Base-by-base conservation (phyloP, 2,888 invertebrate species). In the Anorthoa munda region DNA sequence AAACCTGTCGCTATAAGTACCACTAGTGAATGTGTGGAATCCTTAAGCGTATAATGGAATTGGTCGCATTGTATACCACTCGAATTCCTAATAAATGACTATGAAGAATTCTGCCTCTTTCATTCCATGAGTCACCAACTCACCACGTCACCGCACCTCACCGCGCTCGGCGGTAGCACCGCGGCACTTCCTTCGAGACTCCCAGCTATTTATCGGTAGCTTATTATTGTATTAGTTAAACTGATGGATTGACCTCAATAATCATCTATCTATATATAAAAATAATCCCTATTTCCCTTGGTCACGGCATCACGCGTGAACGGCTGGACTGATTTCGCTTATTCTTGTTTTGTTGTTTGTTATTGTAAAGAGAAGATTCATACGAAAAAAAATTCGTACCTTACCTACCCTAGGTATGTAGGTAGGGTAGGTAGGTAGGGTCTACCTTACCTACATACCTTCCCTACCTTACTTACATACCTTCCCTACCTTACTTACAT, bases 41-140 rank as follows among this genome's bases (percentile, higher is more conserved):
- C 21, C 23, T 50, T 15, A 18, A 21, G 17, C 13, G 21, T 48
- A 21, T 21, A 17, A 17, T 64, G 65, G 11, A 65, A 46, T 66
- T 63, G 26, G 46, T 67, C 21, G 26, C 63, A 48, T 64, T 26
- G 63, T 26, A n/a, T 26, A 26, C n/a, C 66, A 17, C 66, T 65
- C 48, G 13, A 50, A 50, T 68, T 39, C 50, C 18, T 66, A 50
- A 68, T 39, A 18, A 15, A 39, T 66, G 17, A 48, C 17, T 67
- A n/a, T 31, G 46, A 64, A 63, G 45, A 61, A 46, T 12, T 26
- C 26, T 26, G 17, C 66, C 63, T 64, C 21, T 31, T 39, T 13
- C 59, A 13, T 53, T 53, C 12, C 66, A 17, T 39, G 67, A 67
- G 67, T 66, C 66, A 48, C n/a, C 13, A 31, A 15, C 13, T 13